A percentile compares a stretch with the other conserved stretches of the same genome.
These are phyloP conservation scores for Hyposoter dolosus DNA, from an alignment of 2,888 invertebrate species.

Conservation along the genomic window DNA sequence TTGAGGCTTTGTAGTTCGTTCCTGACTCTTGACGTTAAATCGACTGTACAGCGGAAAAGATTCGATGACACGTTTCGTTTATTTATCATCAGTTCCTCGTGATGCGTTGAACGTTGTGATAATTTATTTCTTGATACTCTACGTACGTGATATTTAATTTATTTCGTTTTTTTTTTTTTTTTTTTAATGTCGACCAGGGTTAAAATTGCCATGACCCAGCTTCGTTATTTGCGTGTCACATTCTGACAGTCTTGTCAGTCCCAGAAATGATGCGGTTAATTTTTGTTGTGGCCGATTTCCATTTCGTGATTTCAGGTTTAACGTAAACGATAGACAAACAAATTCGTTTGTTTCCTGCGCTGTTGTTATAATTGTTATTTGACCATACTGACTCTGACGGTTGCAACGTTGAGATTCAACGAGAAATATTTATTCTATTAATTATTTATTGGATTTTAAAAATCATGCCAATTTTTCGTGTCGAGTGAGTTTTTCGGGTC, in stretches of 20 bases:
- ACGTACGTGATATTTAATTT: neutral
- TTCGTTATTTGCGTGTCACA: neutral
- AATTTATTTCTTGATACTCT: neutral
- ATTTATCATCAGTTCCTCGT: constrained; percentile 55
- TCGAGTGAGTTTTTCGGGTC: too few species aligned
- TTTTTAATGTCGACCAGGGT: neutral
- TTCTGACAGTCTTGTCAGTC: neutral
- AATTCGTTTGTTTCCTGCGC: neutral
- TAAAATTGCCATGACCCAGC: constrained; percentile 8
- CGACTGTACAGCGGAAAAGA: neutral
- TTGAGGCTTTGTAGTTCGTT: constrained; percentile 34
- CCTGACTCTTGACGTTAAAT: constrained; percentile 45
- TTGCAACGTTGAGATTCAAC: neutral
- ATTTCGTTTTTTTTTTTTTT: neutral
- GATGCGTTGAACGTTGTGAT: neutral
- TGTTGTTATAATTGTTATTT: neutral
- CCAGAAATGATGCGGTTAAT: neutral
- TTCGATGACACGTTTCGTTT: constrained; percentile 13
- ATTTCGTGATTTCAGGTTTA: neutral
- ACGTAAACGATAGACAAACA: neutral
- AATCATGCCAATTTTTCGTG: too few species aligned
- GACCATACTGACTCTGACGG: neutral
- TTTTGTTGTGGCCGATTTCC: neutral
- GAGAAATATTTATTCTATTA: too few species aligned
- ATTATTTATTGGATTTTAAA: too few species aligned